Evolutionary conservation across 1,140 invertebrate genomes (phyloP).

Genomic region (Lucilia sericata): DNA sequence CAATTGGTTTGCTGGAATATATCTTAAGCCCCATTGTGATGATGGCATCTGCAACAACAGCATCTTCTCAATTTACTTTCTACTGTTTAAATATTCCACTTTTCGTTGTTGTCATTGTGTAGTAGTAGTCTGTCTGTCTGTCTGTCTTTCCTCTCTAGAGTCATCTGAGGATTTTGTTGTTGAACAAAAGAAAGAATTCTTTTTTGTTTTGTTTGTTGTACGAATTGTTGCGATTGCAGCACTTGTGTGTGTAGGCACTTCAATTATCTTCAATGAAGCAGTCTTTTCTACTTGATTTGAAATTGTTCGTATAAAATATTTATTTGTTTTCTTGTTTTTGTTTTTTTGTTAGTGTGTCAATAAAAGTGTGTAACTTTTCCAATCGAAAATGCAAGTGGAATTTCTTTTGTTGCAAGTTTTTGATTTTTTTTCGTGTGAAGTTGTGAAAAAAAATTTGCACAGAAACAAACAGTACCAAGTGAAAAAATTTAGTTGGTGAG

Average conservation of each 20-base stretch:
- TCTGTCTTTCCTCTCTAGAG: not conserved
- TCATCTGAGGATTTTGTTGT: not conserved
- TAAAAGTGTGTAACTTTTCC: conserved; percentile 20
- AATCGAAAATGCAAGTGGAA: conserved; percentile 21
- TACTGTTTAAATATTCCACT: conserved; percentile 22
- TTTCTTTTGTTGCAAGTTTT: not conserved
- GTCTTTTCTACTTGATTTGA: not conserved
- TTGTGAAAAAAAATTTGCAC: not conserved
- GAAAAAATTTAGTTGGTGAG: not conserved
- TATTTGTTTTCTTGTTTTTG: not conserved
- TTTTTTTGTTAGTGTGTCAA: not conserved
- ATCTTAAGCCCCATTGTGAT: not conserved
- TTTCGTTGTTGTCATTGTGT: not conserved
- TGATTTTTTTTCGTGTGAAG: not conserved
- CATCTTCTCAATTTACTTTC: conserved; percentile 20
- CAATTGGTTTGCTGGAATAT: not conserved
- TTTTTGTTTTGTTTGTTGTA: not conserved
- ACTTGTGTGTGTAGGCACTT: conserved; percentile 25
- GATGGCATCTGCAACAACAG: not conserved
- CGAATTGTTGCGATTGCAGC: not conserved
- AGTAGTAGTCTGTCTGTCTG: not conserved
- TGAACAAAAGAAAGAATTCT: not conserved
- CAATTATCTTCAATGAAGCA: conserved; percentile 14
- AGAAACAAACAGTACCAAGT: not conserved
- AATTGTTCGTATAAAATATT: not conserved